phyloP scores from a whole-genome alignment of 1,140 invertebrate genomes.

The Frieseomelitta varia region DNA sequence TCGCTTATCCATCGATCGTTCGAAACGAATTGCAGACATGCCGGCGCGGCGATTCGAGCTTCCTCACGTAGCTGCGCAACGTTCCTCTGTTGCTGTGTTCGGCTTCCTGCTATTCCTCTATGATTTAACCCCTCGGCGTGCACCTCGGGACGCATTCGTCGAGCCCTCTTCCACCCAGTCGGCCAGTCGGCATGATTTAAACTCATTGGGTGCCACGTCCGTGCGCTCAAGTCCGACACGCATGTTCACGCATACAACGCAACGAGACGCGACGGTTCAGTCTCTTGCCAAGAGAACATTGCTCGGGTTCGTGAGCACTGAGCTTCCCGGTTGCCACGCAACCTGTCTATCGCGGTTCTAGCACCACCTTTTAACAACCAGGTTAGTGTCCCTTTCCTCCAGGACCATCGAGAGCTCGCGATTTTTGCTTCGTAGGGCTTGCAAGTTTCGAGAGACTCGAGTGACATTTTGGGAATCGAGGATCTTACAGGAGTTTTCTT shows the following conservation, averaged over 20 bases:
- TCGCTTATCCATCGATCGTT: constrained; percentile 48
- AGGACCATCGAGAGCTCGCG: constrained; percentile 6
- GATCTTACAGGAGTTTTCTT: too few species aligned
- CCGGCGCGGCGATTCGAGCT: constrained; percentile 5
- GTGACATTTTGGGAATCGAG: too few species aligned
- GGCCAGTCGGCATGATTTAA: constrained; percentile 76
- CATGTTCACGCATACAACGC: constrained; percentile 56
- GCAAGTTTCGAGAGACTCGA: too few species aligned
- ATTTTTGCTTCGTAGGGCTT: neutral
- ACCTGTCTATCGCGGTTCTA: neutral
- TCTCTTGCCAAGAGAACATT: neutral
- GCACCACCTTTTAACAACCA: too few species aligned
- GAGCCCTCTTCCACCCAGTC: constrained; percentile 55
- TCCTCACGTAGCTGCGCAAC: constrained; percentile 7
- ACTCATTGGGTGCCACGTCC: constrained; percentile 79
- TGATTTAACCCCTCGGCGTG: constrained; percentile 55
- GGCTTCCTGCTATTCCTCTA: constrained; percentile 61
- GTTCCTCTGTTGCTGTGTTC: constrained; percentile 14
- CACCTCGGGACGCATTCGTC: constrained; percentile 2
- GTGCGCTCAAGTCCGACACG: constrained; percentile 66
- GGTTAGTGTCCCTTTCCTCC: too few species aligned
- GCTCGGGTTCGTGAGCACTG: neutral
- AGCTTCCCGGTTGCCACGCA: neutral
- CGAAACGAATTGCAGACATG: constrained; percentile 55
- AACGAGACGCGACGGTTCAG: constrained; percentile 38